These are phyloP conservation scores for Mylabris phalerata DNA, from an alignment of 1,140 invertebrate genomes.

Conservation along the genomic window DNA sequence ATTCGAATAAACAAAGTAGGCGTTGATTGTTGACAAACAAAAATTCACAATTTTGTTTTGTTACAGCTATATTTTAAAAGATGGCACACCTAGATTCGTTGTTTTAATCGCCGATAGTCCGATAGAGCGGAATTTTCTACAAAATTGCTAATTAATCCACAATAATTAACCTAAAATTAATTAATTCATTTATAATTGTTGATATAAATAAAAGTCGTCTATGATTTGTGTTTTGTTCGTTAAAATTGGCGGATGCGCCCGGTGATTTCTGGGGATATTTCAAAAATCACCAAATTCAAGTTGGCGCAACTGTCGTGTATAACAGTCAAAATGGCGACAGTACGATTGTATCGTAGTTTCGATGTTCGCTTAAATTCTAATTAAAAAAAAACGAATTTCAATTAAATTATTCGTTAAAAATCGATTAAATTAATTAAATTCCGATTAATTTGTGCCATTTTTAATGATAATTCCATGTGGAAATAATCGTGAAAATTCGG, in stretches of 20 bases:
- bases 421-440: too few species aligned
- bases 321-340: slow-evolving; percentile 15
- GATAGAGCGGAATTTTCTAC: slow-evolving; percentile 17
- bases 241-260: background rate
- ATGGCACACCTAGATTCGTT: slow-evolving; percentile 38
- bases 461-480: too few species aligned
- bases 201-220: too few species aligned
- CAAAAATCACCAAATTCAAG: slow-evolving; percentile 3
- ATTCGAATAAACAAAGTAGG: background rate
- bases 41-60: slow-evolving; percentile 17
- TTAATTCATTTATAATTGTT: too few species aligned
- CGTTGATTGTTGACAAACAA: slow-evolving; percentile 5
- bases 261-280: background rate
- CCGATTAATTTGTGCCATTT: too few species aligned
- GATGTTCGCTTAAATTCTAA: too few species aligned
- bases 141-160: too few species aligned
- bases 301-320: slow-evolving; percentile 2
- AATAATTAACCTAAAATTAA: too few species aligned
- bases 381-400: too few species aligned
- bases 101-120: slow-evolving; percentile 31
- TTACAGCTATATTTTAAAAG: slow-evolving; percentile 34
- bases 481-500: too few species aligned
- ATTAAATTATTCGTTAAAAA: too few species aligned
- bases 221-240: too few species aligned
- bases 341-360: background rate